phyloP scores from a whole-genome alignment of 2,888 invertebrate species.

The Craniophora ligustri region DNA sequence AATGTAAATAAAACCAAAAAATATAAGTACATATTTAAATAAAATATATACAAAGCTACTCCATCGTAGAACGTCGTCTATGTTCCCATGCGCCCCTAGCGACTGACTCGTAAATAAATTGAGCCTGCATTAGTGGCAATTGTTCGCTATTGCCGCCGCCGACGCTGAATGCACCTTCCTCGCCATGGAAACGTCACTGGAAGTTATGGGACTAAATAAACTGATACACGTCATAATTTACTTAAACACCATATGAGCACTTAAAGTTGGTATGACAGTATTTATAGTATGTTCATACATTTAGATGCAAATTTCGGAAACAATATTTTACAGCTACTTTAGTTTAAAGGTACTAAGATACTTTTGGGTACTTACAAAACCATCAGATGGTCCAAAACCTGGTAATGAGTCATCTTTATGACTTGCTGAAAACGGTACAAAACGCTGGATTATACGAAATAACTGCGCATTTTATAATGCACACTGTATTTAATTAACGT shows the following conservation, averaged over 20 bases:
- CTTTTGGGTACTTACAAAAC: too few species aligned
- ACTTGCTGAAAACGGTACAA: conserved; percentile 20
- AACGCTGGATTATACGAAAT: conserved; percentile 12
- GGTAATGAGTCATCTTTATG: background rate
- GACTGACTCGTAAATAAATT: conserved; percentile 87
- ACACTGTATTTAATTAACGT: conserved; percentile 34
- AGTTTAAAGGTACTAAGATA: too few species aligned
- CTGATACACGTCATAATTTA: conserved; percentile 35
- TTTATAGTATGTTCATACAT: background rate
- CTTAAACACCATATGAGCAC: background rate
- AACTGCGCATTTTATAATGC: conserved; percentile 40
- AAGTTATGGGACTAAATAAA: conserved; percentile 43
- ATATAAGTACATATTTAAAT: background rate
- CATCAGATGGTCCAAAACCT: background rate
- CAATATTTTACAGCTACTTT: too few species aligned
- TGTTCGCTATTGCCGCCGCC: conserved; percentile 83
- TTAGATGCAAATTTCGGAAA: background rate
- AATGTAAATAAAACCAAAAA: background rate
- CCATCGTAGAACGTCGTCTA: conserved; percentile 59
- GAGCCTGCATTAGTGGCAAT: conserved; percentile 88
- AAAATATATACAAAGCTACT: conserved; percentile 56
- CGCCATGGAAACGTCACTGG: conserved; percentile 49
- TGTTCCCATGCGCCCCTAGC: conserved; percentile 81
- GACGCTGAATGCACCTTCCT: conserved; percentile 71
- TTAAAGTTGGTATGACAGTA: too few species aligned